Evolutionary conservation across 2,113 vertebrate species (phyloP), one percentile per base, ranked within the genome.

Genomic region (Pipra filicauda): DNA sequence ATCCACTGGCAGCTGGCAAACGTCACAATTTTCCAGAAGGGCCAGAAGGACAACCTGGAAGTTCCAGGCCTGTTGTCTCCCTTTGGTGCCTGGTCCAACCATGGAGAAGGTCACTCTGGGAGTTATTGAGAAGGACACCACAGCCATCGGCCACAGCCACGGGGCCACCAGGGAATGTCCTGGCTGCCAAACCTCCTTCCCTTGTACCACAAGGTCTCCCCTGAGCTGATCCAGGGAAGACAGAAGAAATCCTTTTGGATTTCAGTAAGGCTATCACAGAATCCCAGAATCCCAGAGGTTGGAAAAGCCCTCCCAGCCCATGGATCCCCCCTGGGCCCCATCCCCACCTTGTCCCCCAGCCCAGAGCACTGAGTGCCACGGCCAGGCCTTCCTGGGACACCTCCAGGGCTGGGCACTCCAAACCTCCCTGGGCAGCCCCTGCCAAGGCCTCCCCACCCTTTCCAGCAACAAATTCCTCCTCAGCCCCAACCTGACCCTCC

Each of bases 261-360:
- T 17, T 39, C 65, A 49, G 23, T 28, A 70, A n/a, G n/a, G 43
- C 23, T 49, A 23, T 70, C 20, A 14, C 30, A 41, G 33, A 80
- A 67, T 67, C 20, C 15, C 35, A 49, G 33, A 80, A 67, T 57
- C 21, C 23, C 51, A 55, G 28, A 49, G 7, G 2, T 6, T 27
- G 28, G 54, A 39, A 69, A 81, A 58, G 27, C 1, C 39, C 10
- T 9, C 28, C 22, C 0, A 67, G 33, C 1, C 41, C 41, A 20
- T 11, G 1, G 0, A 80, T 46, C 26, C 33, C 1, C 35, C 8
- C 39, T 37, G 26, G 46, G 33, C 7, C 27, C 4, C 0, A 37
- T 19, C 0, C 33, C 26, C 12, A 24, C 27, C 61, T 37, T 37
- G 37, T 37, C 37, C 37, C 37, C 37, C 37, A 37, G 37, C 37